These are phyloP conservation scores for Oncopodura yosiiana DNA, from an alignment of 1,140 invertebrate species.

Conservation along the genomic window DNA sequence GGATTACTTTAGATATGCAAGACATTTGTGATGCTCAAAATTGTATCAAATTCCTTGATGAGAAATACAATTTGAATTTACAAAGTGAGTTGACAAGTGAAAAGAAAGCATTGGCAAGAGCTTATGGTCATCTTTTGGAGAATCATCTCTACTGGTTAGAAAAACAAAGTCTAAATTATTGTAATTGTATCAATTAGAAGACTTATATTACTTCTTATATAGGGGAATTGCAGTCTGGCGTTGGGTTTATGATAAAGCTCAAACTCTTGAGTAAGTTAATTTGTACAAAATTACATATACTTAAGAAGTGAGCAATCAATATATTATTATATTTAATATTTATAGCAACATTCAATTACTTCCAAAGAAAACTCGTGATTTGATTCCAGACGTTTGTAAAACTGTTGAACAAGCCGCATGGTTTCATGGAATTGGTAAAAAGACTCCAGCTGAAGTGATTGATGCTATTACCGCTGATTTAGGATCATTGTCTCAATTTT, in stretches of 20 bases:
- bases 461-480: constrained; percentile 11
- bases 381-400: constrained; percentile 20
- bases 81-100: neutral
- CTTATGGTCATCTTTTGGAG: constrained; percentile 17
- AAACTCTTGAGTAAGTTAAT: neutral
- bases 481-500: constrained; percentile 15
- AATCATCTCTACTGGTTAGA: constrained; percentile 30
- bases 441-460: constrained; percentile 18
- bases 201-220: neutral
- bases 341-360: constrained; percentile 18
- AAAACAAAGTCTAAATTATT: neutral
- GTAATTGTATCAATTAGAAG: neutral
- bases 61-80: constrained; percentile 6
- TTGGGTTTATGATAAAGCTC: constrained; percentile 23
- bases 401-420: constrained; percentile 26
- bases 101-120: constrained; percentile 5
- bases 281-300: neutral
- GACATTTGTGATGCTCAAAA: constrained; percentile 26
- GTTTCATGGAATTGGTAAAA: constrained; percentile 32
- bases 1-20: constrained; percentile 24
- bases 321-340: neutral
- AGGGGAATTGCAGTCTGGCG: constrained; percentile 29
- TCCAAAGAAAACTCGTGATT: constrained; percentile 5
- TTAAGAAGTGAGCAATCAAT: neutral
- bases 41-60: constrained; percentile 12